These are phyloP conservation scores for Stichopus chloronotus DNA, from an alignment of 35 echinoderm and acorn worm species.

Conservation along the genomic window DNA sequence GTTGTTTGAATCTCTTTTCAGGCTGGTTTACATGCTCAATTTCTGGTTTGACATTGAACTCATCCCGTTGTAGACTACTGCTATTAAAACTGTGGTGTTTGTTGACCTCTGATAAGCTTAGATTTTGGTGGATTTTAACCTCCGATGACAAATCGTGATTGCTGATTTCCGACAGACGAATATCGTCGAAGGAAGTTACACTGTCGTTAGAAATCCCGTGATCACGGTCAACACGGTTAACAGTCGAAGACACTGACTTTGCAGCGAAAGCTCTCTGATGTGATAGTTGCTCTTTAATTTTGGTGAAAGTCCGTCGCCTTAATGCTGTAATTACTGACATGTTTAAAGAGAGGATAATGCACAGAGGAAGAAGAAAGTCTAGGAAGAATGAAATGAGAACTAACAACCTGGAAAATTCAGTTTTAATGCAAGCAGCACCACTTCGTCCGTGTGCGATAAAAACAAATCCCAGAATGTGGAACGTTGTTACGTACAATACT, in stretches of 20 bases:
- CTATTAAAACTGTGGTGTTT: background rate
- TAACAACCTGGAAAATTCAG: background rate
- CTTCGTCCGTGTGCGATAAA: background rate
- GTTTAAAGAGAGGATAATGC: constrained; percentile 28
- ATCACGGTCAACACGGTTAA: too few species aligned
- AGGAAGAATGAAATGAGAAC: constrained; percentile 32
- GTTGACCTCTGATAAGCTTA: background rate
- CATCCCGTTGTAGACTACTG: background rate
- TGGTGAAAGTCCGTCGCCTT: background rate
- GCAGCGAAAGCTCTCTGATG: background rate
- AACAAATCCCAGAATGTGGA: background rate
- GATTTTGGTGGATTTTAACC: background rate
- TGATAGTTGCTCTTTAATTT: background rate
- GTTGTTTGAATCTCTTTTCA: background rate
- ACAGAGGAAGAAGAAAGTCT: constrained; percentile 42
- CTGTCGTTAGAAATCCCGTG: too few species aligned
- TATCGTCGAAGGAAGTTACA: too few species aligned
- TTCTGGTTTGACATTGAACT: background rate
- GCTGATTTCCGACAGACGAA: too few species aligned
- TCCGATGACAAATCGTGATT: background rate
- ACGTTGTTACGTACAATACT: background rate
- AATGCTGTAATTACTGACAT: background rate
- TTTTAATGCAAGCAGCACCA: background rate
- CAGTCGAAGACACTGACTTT: too few species aligned
- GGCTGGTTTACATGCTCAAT: background rate